phyloP scores from a whole-genome alignment of 2,113 vertebrate genomes.

The Erpornis zantholeuca region DNA sequence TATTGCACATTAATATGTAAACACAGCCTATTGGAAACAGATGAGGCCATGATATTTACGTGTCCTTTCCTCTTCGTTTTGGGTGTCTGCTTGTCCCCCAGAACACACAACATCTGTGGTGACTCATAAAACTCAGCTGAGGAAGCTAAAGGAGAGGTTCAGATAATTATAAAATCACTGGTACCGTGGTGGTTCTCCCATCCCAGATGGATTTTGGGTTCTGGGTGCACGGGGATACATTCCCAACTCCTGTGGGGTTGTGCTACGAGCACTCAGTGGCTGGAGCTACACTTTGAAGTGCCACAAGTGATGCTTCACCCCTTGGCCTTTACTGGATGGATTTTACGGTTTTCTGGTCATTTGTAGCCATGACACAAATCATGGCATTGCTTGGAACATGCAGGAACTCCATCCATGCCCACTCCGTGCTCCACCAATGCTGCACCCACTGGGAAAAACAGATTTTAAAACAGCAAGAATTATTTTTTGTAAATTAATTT shows the following conservation, averaged over 20 bases:
- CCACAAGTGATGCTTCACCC: background rate
- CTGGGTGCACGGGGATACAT: accelerated
- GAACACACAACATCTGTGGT: background rate
- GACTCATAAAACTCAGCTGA: background rate
- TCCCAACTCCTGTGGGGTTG: accelerated
- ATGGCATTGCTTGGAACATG: accelerated
- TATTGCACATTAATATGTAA: slow-evolving; percentile 75
- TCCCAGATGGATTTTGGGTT: background rate
- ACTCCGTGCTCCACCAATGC: accelerated
- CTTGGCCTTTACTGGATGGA: accelerated
- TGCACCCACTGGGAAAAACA: background rate
- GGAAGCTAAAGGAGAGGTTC: background rate
- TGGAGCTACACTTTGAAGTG: background rate
- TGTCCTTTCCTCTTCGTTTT: background rate
- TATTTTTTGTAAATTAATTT: background rate
- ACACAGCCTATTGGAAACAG: slow-evolving; percentile 67
- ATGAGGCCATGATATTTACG: slow-evolving; percentile 11
- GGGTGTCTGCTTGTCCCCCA: background rate
- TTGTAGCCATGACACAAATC: background rate
- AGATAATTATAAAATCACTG: accelerated
- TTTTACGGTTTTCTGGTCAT: background rate
- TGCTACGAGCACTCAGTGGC: accelerated
- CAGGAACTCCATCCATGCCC: accelerated
- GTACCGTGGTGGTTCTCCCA: accelerated
- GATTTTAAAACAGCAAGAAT: accelerated